Base-by-base conservation (phyloP, 2,888 invertebrate species). In the Oligia fasciuncula region DNA sequence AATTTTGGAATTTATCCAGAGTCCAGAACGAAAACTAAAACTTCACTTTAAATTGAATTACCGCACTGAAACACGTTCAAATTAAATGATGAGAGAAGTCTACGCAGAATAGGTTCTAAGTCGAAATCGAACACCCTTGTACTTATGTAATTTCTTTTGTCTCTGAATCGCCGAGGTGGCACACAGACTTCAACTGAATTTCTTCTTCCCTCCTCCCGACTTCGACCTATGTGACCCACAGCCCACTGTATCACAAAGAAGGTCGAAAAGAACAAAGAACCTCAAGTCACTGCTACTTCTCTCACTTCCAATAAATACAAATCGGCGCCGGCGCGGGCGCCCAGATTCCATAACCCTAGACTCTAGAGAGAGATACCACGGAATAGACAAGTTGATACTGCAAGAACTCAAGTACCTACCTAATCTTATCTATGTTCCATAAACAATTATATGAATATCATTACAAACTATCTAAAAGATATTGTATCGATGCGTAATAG, bases 391-490 rank as follows among this genome's bases (percentile, higher is more conserved):
- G 8, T 69, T 40, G 17, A 40, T 43, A 54, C 35, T 54, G 40
- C 17, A 57, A 63, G 23, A 80, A 1, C 35, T 68, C 35, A 74
- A 68, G 29, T 51, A 57, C 13, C 2, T 63, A 54, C 54, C 14
- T 57, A 69, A 76, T 65, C 71, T 79, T 74, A 82, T 85, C 82
- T 46, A 49, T 75, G 69, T 72, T 43, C 69, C 35, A 76, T 76
- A 85, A 82, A 85, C 51, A 79, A 68, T 74, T 62, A 62, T 80
- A 54, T 63, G 67, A 29, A 75, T 78, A 69, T 57, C 29, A 9
- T 54, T 29, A 19, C 49, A 69, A 76, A 75, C 68, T 74, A 68
- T 76, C 74, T 73, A 29, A 73, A 74, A 79, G 23, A 76, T 69
- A 72, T 62, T 57, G 46, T 67, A 77, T 81, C 70, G 51, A 29